Base-by-base conservation (phyloP, 1,140 invertebrate genomes). In the Dysdera silvatica region DNA sequence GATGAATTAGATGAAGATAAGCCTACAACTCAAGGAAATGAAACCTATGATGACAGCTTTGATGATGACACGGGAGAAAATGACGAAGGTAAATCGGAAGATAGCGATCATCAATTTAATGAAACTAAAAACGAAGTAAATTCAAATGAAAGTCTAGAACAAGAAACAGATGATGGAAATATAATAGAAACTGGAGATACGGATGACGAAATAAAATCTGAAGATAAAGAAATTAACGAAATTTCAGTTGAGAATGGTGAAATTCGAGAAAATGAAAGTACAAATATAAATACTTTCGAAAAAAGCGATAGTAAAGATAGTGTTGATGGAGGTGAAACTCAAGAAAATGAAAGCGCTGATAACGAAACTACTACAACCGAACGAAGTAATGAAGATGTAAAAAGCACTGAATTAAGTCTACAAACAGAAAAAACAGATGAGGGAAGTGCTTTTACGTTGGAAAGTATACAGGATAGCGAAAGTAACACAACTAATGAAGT, bases 81-180 rank as follows among this genome's bases (percentile, higher is more conserved):
- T 57, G 43, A 52, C 51, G 29, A 61, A 16, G 47, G 45, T 47
- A 56, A 67, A 4, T 12, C 37, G 1, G 4, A 53, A 14, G 16
- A 33, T 23, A 53, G 14, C 48, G n/a, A 51, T 31, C 26, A 51
- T 14, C 3, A 16, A 24, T 51, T 7, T 18, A 18, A 58, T 58
- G 41, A 47, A 8, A 7, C 12, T 14, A 26, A 59, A 40, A 33
- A 31, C 24, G 58, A 59, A 59, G 18, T 41, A 28, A 4, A 47
- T 31, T 24, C 7, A 7, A 29, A 28, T 10, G 31, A 37, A 47
- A 18, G 35, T 26, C 24, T 28, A 8, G 2, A 49, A 12, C 0
- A 10, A 26, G 23, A 49, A 18, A 28, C 47, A 49, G 6, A 49
- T 26, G 18, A 24, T 2, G 47, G 1, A 14, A 28, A 1, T 12